These are phyloP conservation scores for Onychostruthus taczanowskii DNA, from an alignment of 2,113 vertebrate species.

Conservation along the genomic window DNA sequence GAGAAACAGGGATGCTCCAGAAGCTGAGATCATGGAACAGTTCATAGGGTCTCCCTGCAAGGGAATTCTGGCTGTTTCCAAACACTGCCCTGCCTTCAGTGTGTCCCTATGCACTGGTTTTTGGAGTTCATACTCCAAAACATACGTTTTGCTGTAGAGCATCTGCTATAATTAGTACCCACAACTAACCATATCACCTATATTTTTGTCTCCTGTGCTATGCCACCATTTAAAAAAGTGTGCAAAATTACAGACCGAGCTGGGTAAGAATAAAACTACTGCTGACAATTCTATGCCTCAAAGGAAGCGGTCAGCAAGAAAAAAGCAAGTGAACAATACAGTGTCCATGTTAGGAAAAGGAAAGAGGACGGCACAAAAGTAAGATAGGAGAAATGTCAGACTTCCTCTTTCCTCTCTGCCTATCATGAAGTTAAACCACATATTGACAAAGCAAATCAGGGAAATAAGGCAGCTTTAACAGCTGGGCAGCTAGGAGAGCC, in stretches of 20 bases:
- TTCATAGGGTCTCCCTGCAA: not conserved
- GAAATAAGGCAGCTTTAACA: not conserved
- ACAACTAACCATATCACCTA: not conserved
- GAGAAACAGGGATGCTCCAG: not conserved
- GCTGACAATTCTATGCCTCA: not conserved
- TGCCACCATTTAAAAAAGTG: not conserved
- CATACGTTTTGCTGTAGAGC: not conserved
- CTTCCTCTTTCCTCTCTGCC: not conserved
- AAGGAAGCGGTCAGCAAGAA: not conserved
- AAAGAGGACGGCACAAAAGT: not conserved
- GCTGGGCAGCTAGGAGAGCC: not conserved
- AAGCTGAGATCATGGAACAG: not conserved
- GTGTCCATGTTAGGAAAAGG: not conserved
- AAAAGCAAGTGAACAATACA: not conserved
- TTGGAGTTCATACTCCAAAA: not conserved
- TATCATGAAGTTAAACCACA: not conserved
- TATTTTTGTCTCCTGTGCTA: not conserved
- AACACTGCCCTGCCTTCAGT: not conserved
- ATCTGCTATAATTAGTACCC: not conserved
- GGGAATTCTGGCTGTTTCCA: not conserved
- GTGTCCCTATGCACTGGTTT: not conserved
- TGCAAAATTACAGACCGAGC: not conserved
- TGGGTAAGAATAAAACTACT: not conserved
- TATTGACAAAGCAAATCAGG: not conserved
- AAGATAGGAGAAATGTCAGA: not conserved